These are phyloP conservation scores for Salvelinus namaycush DNA, from an alignment of 2,113 vertebrate genomes.

Conservation along the genomic window DNA sequence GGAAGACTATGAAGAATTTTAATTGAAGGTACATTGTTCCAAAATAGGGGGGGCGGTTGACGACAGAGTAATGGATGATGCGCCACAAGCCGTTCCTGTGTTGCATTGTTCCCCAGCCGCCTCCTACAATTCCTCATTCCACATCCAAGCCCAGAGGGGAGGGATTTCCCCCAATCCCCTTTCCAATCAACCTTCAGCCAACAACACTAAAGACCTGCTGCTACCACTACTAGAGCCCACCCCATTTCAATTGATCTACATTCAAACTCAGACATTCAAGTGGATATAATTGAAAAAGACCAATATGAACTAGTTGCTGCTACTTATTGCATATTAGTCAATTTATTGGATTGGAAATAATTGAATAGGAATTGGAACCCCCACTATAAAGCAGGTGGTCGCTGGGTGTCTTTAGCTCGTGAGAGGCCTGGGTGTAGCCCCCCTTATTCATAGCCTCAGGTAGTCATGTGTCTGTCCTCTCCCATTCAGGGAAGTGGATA, in stretches of 20 bases:
- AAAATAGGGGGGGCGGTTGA: constrained; percentile 37
- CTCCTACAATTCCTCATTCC: constrained; percentile 58
- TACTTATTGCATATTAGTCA: too few relatives aligned
- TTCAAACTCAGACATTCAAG: too few relatives aligned
- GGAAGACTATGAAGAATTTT: background rate
- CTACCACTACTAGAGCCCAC: constrained; percentile 51
- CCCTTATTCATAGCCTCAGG: constrained; percentile 38
- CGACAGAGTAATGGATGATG: constrained; percentile 60
- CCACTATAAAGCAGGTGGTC: constrained; percentile 43
- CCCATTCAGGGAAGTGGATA: constrained; percentile 16
- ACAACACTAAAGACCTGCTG: constrained; percentile 63
- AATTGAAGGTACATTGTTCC: background rate
- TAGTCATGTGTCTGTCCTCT: constrained; percentile 27
- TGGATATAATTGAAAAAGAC: too few relatives aligned
- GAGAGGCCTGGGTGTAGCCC: constrained; percentile 17
- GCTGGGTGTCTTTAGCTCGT: constrained; percentile 7
- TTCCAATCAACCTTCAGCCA: too few relatives aligned
- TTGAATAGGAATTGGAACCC: too few relatives aligned
- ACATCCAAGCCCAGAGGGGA: constrained; percentile 52
- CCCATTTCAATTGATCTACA: too few relatives aligned
- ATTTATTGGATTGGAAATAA: too few relatives aligned
- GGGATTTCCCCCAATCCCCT: too few relatives aligned
- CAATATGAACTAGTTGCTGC: too few relatives aligned
- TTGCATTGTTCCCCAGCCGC: constrained; percentile 64
- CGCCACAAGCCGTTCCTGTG: constrained; percentile 52